Evolutionary conservation across 2,888 invertebrate species (phyloP).

Genomic region (Laspeyria flexula): DNA sequence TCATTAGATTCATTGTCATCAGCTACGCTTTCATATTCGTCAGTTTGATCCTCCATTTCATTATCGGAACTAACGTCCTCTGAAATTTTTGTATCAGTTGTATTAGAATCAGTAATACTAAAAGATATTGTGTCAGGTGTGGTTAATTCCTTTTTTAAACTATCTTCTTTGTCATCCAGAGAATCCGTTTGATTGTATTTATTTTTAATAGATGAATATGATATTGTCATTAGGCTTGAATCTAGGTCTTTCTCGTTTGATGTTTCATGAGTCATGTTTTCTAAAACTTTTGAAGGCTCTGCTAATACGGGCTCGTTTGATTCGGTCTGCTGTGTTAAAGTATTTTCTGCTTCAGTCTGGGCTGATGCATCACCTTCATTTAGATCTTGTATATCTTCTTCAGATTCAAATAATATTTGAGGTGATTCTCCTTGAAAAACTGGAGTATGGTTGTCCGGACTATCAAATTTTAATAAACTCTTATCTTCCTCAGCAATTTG

Average conservation of each 20-base stretch:
- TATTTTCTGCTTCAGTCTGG: background rate
- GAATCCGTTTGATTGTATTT: background rate
- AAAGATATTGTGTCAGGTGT: background rate
- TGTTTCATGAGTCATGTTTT: no score
- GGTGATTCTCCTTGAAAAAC: background rate
- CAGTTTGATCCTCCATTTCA: slow-evolving; percentile 6
- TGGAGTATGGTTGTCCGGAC: background rate
- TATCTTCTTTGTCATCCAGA: background rate
- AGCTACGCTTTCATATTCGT: slow-evolving; percentile 11
- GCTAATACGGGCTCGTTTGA: no score
- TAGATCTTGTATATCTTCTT: background rate
- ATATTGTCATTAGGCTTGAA: background rate
- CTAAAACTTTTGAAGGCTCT: no score
- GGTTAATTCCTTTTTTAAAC: background rate
- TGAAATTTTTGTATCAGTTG: background rate
- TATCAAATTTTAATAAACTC: no score
- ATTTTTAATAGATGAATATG: background rate
- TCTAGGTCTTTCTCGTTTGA: background rate
- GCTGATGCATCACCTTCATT: background rate
- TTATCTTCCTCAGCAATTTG: background rate
- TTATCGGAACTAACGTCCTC: background rate
- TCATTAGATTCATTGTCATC: slow-evolving; percentile 1
- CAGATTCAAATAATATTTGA: background rate
- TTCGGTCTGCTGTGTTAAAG: no score
- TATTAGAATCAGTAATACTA: background rate